These are phyloP conservation scores for Lasioglossum zephyrum DNA, from an alignment of 2,888 invertebrate species.

Conservation along the genomic window DNA sequence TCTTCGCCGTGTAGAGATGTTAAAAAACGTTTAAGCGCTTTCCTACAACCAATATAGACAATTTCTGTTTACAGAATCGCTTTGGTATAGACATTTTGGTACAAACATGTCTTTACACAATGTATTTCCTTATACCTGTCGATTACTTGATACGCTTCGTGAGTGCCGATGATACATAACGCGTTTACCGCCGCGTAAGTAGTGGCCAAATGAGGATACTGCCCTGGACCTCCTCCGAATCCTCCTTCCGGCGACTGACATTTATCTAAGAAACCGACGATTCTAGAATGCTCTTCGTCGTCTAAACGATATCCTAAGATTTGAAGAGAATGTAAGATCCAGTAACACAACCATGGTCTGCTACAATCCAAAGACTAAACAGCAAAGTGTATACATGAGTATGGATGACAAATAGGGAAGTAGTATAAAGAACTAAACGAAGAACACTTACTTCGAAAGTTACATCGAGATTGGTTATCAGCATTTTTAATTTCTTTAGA, in stretches of 20 bases:
- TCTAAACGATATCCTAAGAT: slow-evolving; percentile 89
- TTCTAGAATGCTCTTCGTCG: slow-evolving; percentile 85
- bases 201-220: slow-evolving; percentile 96
- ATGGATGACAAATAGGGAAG: slow-evolving; percentile 38
- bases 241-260: slow-evolving; percentile 94
- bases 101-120: no score
- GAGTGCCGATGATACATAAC: slow-evolving; percentile 94
- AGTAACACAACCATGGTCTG: slow-evolving; percentile 98
- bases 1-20: slow-evolving; percentile 91
- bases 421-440: slow-evolving; percentile 41
- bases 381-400: background rate
- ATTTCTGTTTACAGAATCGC: background rate
- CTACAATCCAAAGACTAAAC: slow-evolving; percentile 94
- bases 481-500: slow-evolving; percentile 88
- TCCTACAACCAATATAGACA: slow-evolving; percentile 82
- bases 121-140: slow-evolving; percentile 87
- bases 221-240: slow-evolving; percentile 97
- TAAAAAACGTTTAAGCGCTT: slow-evolving; percentile 91
- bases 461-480: slow-evolving; percentile 88
- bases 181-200: slow-evolving; percentile 99
- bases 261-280: slow-evolving; percentile 87
- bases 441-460: slow-evolving; percentile 87
- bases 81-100: background rate
- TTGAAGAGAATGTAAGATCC: slow-evolving; percentile 96
- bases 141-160: slow-evolving; percentile 94